Conservation (phyloP, 1,140 invertebrate species). For the Zaprionus ghesquierei region DNA sequence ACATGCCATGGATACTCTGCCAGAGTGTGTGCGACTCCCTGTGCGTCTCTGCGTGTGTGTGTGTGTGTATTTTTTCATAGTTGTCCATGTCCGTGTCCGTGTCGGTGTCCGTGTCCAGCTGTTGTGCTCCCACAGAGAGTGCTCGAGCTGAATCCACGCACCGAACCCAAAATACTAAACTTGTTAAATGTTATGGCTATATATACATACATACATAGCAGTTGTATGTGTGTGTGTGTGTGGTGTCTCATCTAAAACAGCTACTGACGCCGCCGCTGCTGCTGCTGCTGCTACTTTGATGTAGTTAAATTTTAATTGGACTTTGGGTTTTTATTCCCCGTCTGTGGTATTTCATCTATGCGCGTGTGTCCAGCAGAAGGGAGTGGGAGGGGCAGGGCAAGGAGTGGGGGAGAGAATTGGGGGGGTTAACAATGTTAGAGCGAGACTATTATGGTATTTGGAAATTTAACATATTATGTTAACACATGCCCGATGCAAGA, state of each 20-base stretch:
- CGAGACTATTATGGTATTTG: conserved; percentile 39
- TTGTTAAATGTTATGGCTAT: conserved; percentile 69
- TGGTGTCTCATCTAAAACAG: conserved; percentile 55
- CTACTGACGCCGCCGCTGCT: conserved; percentile 41
- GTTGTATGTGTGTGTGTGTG: conserved; percentile 17
- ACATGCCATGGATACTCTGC: conserved; percentile 67
- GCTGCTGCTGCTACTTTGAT: conserved; percentile 72
- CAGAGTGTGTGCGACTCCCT: conserved; percentile 11
- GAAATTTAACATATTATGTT: conserved; percentile 38
- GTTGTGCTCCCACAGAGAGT: conserved; percentile 59
- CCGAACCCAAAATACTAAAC: conserved; percentile 69
- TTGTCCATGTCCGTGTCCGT: conserved; percentile 32
- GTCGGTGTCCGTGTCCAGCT: conserved; percentile 59
- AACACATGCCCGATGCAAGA: conserved; percentile 4
- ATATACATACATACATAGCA: conserved; percentile 10
- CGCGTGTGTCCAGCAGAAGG: conserved; percentile 22
- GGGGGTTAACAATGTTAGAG: neutral
- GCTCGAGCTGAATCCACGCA: conserved; percentile 41
- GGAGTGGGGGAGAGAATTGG: neutral
- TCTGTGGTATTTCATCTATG: conserved; percentile 69
- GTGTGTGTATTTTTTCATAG: conserved; percentile 46
- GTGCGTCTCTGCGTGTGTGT: conserved; percentile 20
- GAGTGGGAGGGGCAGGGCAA: neutral
- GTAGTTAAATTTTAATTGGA: conserved; percentile 82
- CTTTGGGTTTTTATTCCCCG: conserved; percentile 73